Evolutionary conservation across 2,888 invertebrate genomes (phyloP).

Genomic region (Tethea ocularis): DNA sequence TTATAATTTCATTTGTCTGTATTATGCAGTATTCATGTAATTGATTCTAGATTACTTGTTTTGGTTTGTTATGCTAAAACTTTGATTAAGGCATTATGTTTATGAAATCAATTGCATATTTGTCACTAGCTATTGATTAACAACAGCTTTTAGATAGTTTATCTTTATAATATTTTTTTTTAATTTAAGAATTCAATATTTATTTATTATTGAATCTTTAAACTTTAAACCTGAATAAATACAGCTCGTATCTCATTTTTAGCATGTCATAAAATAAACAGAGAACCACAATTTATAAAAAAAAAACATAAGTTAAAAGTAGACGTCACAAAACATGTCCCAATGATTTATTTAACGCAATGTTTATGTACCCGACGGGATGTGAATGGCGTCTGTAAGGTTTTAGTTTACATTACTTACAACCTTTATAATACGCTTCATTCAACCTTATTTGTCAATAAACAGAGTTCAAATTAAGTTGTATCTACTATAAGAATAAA

Average conservation of each 20-base stretch:
- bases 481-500: not conserved
- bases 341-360: constrained; percentile 77
- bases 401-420: constrained; percentile 61
- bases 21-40: not conserved
- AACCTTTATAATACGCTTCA: constrained; percentile 21
- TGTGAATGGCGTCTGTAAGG: constrained; percentile 61
- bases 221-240: constrained; percentile 8
- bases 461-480: constrained; percentile 21
- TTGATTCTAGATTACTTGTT: not conserved
- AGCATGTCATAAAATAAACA: constrained; percentile 54
- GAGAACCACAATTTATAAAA: constrained; percentile 44
- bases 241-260: constrained; percentile 34
- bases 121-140: not conserved
- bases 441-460: not conserved
- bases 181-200: not conserved
- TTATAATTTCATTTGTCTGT: not conserved
- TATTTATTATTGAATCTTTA: not conserved
- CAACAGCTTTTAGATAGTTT: too few relatives aligned
- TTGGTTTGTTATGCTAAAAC: not conserved
- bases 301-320: constrained; percentile 52
- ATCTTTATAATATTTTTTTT: too few relatives aligned
- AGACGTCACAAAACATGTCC: constrained; percentile 66
- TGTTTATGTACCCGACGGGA: constrained; percentile 72
- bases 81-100: not conserved
- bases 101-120: not conserved